These are phyloP conservation scores for Hydrotaea cyrtoneurina DNA, from an alignment of 2,888 invertebrate species.

Conservation along the genomic window DNA sequence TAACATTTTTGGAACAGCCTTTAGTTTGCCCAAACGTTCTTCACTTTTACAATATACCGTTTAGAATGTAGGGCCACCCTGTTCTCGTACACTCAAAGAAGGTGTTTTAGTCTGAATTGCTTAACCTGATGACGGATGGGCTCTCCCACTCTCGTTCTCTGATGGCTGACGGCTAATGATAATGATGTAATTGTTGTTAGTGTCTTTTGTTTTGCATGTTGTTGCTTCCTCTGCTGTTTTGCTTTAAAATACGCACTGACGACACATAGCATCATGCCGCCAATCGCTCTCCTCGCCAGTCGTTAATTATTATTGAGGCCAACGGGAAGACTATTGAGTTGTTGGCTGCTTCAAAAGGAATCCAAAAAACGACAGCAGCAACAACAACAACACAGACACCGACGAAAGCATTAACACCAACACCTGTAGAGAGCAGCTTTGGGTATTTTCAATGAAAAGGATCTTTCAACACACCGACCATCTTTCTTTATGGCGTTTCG, in stretches of 20 bases:
- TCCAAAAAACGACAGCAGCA: background rate
- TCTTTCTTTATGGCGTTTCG: conserved; percentile 2
- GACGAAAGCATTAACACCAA: conserved; percentile 40
- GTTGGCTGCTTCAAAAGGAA: conserved; percentile 7
- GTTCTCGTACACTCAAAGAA: background rate
- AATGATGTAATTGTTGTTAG: conserved; percentile 55
- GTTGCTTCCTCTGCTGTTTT: conserved; percentile 11
- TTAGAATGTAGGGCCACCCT: conserved; percentile 5
- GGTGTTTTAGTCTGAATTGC: background rate
- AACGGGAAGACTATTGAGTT: conserved; percentile 13
- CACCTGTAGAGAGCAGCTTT: conserved; percentile 49
- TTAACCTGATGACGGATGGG: conserved; percentile 15
- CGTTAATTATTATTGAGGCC: conserved; percentile 29
- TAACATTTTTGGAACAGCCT: no score
- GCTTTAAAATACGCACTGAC: background rate
- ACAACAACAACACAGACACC: background rate
- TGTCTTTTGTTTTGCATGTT: background rate
- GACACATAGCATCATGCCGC: background rate
- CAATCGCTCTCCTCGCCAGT: background rate
- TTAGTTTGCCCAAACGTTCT: no score
- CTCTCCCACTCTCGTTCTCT: conserved; percentile 4
- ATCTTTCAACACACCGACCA: conserved; percentile 12
- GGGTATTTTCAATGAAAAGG: conserved; percentile 46
- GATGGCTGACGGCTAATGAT: conserved; percentile 38
- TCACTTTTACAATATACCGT: no score